Evolutionary conservation across 1,140 invertebrate species (phyloP).

Genomic region (Drosophila rhopaloa): DNA sequence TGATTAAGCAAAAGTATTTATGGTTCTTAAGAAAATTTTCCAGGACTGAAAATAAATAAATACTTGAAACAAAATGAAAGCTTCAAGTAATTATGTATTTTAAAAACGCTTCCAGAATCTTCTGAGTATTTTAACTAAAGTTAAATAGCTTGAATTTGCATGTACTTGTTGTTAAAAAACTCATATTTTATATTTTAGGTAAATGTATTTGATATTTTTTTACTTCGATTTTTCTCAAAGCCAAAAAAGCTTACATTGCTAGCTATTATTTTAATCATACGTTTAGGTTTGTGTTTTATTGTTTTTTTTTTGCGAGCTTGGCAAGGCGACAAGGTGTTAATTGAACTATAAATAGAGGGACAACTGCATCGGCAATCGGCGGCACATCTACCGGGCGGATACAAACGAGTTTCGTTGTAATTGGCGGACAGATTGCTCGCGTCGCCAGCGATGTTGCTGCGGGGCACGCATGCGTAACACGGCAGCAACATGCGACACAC

Average conservation of each 20-base stretch:
- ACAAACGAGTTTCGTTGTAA: conserved; percentile 50
- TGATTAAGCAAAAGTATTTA: not conserved
- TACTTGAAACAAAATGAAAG: no score
- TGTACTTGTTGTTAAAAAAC: no score
- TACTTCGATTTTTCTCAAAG: not conserved
- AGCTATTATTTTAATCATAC: conserved; percentile 33
- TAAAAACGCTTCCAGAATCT: no score
- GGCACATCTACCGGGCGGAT: conserved; percentile 32
- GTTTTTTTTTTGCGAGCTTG: conserved; percentile 37
- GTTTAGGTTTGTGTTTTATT: conserved; percentile 29
- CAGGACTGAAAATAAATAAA: no score
- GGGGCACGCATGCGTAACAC: conserved; percentile 73
- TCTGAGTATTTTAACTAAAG: no score
- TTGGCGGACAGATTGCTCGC: conserved; percentile 48
- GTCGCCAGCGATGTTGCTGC: conserved; percentile 43
- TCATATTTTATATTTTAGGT: not conserved
- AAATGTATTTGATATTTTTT: not conserved
- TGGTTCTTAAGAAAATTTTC: no score
- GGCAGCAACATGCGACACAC: conserved; percentile 52
- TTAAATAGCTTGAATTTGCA: no score
- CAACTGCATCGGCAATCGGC: conserved; percentile 58
- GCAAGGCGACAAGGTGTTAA: conserved; percentile 71
- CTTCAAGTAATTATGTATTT: no score
- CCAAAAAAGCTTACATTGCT: conserved; percentile 2
- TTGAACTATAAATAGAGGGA: conserved; percentile 71